Conservation (phyloP, 1,140 invertebrate species). For the Achroia grisella region DNA sequence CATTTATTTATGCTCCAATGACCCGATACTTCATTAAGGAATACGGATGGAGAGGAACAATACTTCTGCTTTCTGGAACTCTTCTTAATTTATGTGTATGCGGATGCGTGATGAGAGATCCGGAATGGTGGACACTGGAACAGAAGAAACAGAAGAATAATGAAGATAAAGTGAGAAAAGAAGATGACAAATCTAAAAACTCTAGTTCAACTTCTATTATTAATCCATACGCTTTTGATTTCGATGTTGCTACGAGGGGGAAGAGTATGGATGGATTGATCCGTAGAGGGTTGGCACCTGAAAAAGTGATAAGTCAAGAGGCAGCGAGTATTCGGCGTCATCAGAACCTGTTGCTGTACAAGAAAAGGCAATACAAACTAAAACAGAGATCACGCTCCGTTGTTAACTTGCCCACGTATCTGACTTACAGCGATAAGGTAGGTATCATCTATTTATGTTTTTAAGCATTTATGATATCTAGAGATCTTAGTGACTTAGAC, state of each 20-base stretch:
- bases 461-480: too few relatives aligned
- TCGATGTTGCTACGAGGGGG: slow-evolving; percentile 34
- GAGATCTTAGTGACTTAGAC: too few relatives aligned
- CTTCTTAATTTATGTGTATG: slow-evolving; percentile 92
- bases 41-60: slow-evolving; percentile 91
- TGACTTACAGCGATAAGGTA: slow-evolving; percentile 81
- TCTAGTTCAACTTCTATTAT: slow-evolving; percentile 68
- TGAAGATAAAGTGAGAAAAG: slow-evolving; percentile 30
- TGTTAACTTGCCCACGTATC: slow-evolving; percentile 83
- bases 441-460: background rate
- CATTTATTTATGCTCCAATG: slow-evolving; percentile 90
- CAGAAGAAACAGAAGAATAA: slow-evolving; percentile 65
- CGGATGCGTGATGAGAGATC: slow-evolving; percentile 90
- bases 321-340: slow-evolving; percentile 69
- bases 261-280: slow-evolving; percentile 70
- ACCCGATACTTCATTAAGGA: slow-evolving; percentile 83
- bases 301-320: slow-evolving; percentile 79
- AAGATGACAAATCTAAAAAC: slow-evolving; percentile 40
- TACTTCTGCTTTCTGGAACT: slow-evolving; percentile 86
- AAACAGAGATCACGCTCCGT: slow-evolving; percentile 73
- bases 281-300: slow-evolving; percentile 77
- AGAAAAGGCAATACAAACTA: slow-evolving; percentile 36
- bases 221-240: slow-evolving; percentile 48
- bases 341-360: slow-evolving; percentile 43
- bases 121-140: slow-evolving; percentile 83